Base-by-base conservation (phyloP, 23 tunicate species). In the Pegea sp. region DNA sequence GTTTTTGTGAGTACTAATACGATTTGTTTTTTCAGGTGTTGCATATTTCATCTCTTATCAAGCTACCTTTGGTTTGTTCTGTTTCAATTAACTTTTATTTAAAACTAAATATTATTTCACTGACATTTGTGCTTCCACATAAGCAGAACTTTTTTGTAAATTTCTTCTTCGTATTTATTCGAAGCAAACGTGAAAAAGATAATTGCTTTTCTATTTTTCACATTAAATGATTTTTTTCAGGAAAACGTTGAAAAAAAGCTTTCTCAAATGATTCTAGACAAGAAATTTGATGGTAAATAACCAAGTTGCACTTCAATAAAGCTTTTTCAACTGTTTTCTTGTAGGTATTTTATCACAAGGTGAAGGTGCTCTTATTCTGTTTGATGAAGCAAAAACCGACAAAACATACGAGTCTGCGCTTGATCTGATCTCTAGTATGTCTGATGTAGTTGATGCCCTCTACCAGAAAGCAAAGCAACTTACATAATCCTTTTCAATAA, bases 261-360 rank as follows among this genome's bases (percentile, higher is more conserved):
- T 22, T 91, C 99, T 0, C 99, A 91, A 68, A 91, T 91, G 99
- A 91, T 91, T 52, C 62, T 91, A 25, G 99, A 91, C 71, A 91
- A 91, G 54, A 91, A 91, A 44, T 73, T 91, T 50, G 69, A 69
- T 59, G 98, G 98, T 80, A 24, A 55, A 61, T 32, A 42, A 20
- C 42, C 26, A 59, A 20, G n/a, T 33, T 29, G 18, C 5, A 64
- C 25, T 59, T 34, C 16, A 19, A 51, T n/a, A 51, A 6, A 51
- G n/a, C n/a, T n/a, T n/a, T n/a, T n/a, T n/a, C n/a, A n/a, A n/a
- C n/a, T n/a, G n/a, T n/a, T n/a, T 67, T 48, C 59, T 58, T 51
- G 33, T 28, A 80, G 95, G 95, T 0, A 91, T 91, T 26, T 56
- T 91, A 33, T 91, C 99, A 0, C 99, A 91, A 64, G 99, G 90